These are phyloP conservation scores for Athalia circularis DNA, from an alignment of 2,888 invertebrate species.

Conservation along the genomic window DNA sequence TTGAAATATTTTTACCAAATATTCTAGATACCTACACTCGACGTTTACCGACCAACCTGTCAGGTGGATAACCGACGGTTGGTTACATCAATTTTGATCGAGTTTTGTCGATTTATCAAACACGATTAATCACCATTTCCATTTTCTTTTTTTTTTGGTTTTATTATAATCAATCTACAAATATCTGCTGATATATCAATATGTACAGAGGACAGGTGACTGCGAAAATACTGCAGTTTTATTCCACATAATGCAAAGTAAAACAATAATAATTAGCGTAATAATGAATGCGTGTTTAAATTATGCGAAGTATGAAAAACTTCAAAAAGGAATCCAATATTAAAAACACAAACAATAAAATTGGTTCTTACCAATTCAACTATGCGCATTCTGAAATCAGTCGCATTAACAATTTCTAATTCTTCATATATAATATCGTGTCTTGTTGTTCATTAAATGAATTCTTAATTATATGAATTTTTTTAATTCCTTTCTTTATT, in stretches of 20 bases:
- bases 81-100: no score
- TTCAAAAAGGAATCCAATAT: no score
- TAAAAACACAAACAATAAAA: no score
- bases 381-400: no score
- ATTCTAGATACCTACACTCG: no score
- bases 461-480: neutral
- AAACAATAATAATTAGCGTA: constrained; percentile 8
- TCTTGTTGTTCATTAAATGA: constrained; percentile 6
- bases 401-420: constrained; percentile 1
- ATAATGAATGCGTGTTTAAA: neutral
- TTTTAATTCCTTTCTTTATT: constrained; percentile 9
- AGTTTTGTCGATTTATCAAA: no score
- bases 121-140: no score
- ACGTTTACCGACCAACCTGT: no score
- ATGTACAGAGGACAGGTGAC: constrained; percentile 53
- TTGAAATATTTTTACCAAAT: no score
- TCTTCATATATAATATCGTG: neutral
- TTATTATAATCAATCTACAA: constrained; percentile 53
- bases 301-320: no score
- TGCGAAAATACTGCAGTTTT: constrained; percentile 50
- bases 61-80: no score
- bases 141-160: constrained; percentile 38
- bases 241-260: neutral
- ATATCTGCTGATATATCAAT: constrained; percentile 40
- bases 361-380: no score